Conservation (phyloP, 2,797 vertebrate genomes). For the Poeciliopsis paucimaculata region DNA sequence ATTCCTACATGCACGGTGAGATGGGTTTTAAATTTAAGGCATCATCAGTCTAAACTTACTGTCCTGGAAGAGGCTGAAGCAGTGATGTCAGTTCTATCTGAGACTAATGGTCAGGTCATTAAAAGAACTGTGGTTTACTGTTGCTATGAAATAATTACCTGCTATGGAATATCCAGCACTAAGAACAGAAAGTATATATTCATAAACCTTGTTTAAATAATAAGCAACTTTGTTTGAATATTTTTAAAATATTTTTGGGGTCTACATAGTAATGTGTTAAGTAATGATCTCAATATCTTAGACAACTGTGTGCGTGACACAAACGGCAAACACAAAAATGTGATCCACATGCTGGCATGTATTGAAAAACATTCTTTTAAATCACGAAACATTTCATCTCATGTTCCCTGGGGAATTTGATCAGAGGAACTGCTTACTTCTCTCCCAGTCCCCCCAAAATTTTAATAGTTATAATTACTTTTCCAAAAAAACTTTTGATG, state of each 20-base stretch:
- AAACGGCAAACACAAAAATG: conserved; percentile 40
- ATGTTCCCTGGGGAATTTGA: conserved; percentile 51
- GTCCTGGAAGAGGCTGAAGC: conserved; percentile 57
- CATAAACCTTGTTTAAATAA: not conserved
- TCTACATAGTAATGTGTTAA: not conserved
- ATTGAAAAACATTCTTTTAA: conserved; percentile 20
- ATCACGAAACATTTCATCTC: conserved; percentile 46
- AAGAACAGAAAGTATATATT: not conserved
- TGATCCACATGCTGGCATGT: conserved; percentile 24
- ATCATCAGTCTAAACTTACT: conserved; percentile 57
- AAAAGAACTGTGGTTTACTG: conserved; percentile 17
- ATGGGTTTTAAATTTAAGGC: conserved; percentile 54
- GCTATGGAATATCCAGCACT: not conserved
- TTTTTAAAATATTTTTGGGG: not conserved
- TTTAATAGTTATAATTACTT: conserved; percentile 44
- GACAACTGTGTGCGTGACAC: not conserved
- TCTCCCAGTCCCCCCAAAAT: conserved; percentile 31
- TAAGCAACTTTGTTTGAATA: not conserved
- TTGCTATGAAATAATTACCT: conserved; percentile 34
- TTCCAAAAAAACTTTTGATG: conserved; percentile 48
- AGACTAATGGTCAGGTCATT: conserved; percentile 15
- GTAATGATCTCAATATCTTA: not conserved
- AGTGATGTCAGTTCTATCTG: conserved; percentile 59
- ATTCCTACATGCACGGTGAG: conserved; percentile 43
- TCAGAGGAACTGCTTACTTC: conserved; percentile 37